Percentiles rank a stretch among this genome's conserved stretches.
phyloP scores from a whole-genome alignment of 2,113 vertebrate genomes.

The Salminus brasiliensis region DNA sequence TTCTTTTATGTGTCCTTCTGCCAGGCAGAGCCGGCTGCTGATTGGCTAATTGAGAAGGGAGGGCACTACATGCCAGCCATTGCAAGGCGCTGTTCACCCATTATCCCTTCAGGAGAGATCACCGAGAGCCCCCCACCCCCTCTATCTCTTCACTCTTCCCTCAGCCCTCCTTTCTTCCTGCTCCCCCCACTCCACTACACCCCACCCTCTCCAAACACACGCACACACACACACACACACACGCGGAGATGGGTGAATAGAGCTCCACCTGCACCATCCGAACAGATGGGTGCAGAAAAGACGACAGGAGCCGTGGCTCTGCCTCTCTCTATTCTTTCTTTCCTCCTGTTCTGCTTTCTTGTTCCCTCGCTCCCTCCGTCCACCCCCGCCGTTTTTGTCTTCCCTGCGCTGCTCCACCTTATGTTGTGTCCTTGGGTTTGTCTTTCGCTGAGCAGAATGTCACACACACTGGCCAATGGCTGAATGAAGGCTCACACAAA shows the following conservation, averaged over 20 bases:
- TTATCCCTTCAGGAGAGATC: conserved; percentile 82
- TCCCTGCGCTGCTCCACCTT: neutral
- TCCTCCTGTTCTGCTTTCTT: conserved; percentile 58
- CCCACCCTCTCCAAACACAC: conserved; percentile 45
- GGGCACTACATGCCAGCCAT: conserved; percentile 82
- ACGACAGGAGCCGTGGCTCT: conserved; percentile 72
- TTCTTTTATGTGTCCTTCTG: conserved; percentile 85
- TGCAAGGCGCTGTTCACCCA: conserved; percentile 79
- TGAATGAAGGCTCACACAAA: conserved; percentile 13
- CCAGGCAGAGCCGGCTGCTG: conserved; percentile 75
- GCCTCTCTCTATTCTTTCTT: conserved; percentile 35
- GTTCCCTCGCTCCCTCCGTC: conserved; percentile 47
- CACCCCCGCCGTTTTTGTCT: neutral
- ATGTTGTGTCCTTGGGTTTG: conserved; percentile 6
- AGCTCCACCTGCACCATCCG: conserved; percentile 80
- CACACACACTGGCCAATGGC: neutral
- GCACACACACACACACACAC: conserved; percentile 33
- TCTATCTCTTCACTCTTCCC: conserved; percentile 54
- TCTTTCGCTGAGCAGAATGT: neutral
- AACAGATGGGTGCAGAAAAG: conserved; percentile 81
- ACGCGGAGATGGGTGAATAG: conserved; percentile 74
- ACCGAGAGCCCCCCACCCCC: conserved; percentile 66
- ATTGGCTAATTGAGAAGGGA: conserved; percentile 85
- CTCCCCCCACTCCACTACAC: conserved; percentile 59
- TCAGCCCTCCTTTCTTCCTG: conserved; percentile 74